These are phyloP conservation scores for Planococcus citri DNA, from an alignment of 1,140 invertebrate genomes.

Conservation along the genomic window DNA sequence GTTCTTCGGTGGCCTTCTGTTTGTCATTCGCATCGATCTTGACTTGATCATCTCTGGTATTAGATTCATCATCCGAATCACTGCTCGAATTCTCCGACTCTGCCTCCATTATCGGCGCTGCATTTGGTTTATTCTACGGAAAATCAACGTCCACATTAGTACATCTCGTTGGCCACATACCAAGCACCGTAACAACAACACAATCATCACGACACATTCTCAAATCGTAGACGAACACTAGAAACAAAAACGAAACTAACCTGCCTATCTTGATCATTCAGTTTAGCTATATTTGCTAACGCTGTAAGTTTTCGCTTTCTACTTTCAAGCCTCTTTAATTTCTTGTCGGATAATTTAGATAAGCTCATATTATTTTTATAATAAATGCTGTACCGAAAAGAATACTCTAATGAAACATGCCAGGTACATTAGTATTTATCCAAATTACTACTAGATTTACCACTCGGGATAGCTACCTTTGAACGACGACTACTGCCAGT, in stretches of 20 bases:
- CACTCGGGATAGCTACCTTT: no score
- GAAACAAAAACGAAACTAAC: not conserved
- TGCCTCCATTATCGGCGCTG: not conserved
- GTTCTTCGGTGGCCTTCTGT: not conserved
- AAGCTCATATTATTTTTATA: slow-evolving; percentile 15
- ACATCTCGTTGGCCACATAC: no score
- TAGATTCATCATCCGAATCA: not conserved
- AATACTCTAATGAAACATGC: not conserved
- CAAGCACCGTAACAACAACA: not conserved
- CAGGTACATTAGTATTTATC: no score
- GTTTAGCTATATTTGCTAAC: slow-evolving; percentile 16
- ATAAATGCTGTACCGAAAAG: not conserved
- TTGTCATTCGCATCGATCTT: not conserved
- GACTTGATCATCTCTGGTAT: no score
- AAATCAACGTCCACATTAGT: not conserved
- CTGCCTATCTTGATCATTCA: slow-evolving; percentile 22
- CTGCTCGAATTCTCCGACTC: not conserved
- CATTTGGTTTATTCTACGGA: not conserved
- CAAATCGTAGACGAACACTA: not conserved
- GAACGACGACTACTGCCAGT: no score
- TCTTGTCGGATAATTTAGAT: slow-evolving; percentile 1
- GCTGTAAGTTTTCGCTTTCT: slow-evolving; percentile 23
- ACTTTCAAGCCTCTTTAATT: slow-evolving; percentile 22
- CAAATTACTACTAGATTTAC: no score
- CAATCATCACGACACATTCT: not conserved